Base-by-base conservation (phyloP, 1,140 invertebrate genomes). In the Drosophila rhopaloa region DNA sequence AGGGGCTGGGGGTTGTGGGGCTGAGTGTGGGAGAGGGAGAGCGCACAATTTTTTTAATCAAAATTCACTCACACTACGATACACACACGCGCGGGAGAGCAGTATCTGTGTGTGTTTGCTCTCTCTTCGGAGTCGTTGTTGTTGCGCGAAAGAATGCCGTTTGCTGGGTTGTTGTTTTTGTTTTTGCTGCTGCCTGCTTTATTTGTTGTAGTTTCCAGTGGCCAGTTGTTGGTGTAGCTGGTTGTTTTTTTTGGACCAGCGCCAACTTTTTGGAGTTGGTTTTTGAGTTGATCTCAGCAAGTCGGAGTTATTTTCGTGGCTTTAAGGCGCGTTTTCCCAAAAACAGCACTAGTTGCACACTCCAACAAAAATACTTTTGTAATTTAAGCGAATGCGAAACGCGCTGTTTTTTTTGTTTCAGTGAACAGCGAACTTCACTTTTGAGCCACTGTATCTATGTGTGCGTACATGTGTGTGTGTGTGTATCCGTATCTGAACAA, bases 121-220 rank as follows among this genome's bases (percentile, higher is more conserved):
- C 76, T 81, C 54, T 53, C 62, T 67, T 56, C 38, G 62, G 51
- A 48, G 66, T 56, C 68, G 51, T 91, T 91, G 82, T 88, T 91
- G 90, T 91, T 91, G 90, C 80, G 71, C 85, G 72, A 91, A 91
- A 91, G 90, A 91, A 91, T 91, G 90, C 79, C 82, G 86, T 91
- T 86, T 86, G 83, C 73, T 91, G 85, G 79, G 79, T 91, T 63
- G 89, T 78, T 72, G 88, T 81, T 75, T 59, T 71, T 67, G 66
- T 44, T 60, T 29, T 70, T 24, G 24, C 29, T 71, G 74, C 77
- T 76, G 65, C 46, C 67, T 48, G 76, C 62, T 75, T 76, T 56
- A 63, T 77, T 66, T 68, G 58, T 58, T 60, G 51, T 51, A 51
- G 29, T 51, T 51, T 51, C 48, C 76, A 65, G 74, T 66, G 60